phyloP scores from a whole-genome alignment of 2,888 invertebrate species.

The Andricus quercusramuli region DNA sequence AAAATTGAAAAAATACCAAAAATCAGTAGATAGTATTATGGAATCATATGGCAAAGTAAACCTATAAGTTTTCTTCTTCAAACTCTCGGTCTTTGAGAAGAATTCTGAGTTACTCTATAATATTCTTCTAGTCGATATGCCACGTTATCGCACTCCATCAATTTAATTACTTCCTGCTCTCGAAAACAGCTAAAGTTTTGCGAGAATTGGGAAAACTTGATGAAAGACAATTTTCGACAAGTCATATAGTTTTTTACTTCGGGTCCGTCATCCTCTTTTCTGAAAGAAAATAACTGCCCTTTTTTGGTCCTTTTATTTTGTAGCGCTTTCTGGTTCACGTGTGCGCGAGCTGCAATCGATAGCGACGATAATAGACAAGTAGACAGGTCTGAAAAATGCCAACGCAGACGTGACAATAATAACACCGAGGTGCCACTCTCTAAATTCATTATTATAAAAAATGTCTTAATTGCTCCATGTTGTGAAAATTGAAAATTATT shows the following conservation, averaged over 20 bases:
- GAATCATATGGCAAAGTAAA: neutral
- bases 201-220: neutral
- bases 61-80: neutral
- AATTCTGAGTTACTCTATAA: neutral
- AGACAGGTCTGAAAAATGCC: neutral
- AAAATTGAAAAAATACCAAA: neutral
- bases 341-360: conserved; percentile 3
- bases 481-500: no score
- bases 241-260: neutral
- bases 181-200: neutral
- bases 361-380: neutral
- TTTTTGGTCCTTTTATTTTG: neutral
- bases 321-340: neutral
- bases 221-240: neutral
- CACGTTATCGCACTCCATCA: neutral
- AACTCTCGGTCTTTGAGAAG: neutral
- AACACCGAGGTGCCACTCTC: neutral
- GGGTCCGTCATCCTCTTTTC: neutral
- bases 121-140: neutral
- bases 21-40: neutral
- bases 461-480: neutral
- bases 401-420: neutral
- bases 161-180: neutral
- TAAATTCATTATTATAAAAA: neutral
- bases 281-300: neutral